These are phyloP conservation scores for Cryptus viduatorius DNA, from an alignment of 2,888 invertebrate genomes.

Conservation along the genomic window DNA sequence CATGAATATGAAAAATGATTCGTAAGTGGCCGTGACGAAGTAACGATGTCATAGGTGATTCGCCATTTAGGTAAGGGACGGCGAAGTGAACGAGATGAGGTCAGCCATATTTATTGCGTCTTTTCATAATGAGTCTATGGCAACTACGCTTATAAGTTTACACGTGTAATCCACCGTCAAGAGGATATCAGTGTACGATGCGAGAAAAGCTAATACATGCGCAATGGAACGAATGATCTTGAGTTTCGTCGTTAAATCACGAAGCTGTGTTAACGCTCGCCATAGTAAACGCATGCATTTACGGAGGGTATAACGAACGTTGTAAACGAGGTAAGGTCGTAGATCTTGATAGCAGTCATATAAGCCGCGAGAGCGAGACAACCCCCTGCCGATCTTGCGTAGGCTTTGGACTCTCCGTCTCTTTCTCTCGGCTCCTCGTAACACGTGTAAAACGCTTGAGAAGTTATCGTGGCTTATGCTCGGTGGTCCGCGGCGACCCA, in stretches of 20 bases:
- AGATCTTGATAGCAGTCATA: slow-evolving; percentile 72
- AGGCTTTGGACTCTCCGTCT: slow-evolving; percentile 56
- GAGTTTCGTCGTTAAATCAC: slow-evolving; percentile 36
- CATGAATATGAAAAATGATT: slow-evolving; percentile 15
- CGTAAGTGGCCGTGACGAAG: slow-evolving; percentile 13
- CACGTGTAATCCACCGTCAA: slow-evolving; percentile 6
- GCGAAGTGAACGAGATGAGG: neutral
- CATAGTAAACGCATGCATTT: slow-evolving; percentile 22
- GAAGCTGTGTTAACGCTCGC: neutral
- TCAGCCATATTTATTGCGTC: slow-evolving; percentile 14
- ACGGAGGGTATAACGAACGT: slow-evolving; percentile 69
- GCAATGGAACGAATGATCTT: slow-evolving; percentile 24
- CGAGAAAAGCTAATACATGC: neutral
- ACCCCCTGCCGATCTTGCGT: slow-evolving; percentile 76
- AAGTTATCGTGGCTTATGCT: slow-evolving; percentile 31
- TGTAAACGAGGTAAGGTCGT: slow-evolving; percentile 76
- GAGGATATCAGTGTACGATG: neutral
- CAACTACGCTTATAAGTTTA: slow-evolving; percentile 4
- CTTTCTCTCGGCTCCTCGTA: slow-evolving; percentile 15
- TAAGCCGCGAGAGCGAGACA: slow-evolving; percentile 72
- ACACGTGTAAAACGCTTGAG: slow-evolving; percentile 60
- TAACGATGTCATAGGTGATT: slow-evolving; percentile 26
- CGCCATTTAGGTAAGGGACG: slow-evolving; percentile 14
- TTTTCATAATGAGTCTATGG: slow-evolving; percentile 20
- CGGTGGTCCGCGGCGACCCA: slow-evolving; percentile 35